Conservation (phyloP, 2,888 invertebrate species). For the Sphinx pinastri region DNA sequence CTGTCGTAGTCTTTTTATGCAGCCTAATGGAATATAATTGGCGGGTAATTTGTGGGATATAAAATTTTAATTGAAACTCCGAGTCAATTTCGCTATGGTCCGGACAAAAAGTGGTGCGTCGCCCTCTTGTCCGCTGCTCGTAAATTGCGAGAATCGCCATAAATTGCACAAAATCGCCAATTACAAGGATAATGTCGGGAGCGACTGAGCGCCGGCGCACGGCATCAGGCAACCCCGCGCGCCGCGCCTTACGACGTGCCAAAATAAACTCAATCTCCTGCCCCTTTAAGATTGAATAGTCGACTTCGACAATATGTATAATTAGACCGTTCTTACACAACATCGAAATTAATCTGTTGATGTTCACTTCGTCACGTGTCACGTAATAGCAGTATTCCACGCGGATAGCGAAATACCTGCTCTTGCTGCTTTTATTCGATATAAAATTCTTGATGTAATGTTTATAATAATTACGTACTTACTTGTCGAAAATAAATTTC, state of each 20-base stretch:
- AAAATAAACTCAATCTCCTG: slow-evolving; percentile 62
- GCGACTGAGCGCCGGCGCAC: slow-evolving; percentile 53
- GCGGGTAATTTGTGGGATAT: slow-evolving; percentile 75
- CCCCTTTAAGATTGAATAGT: slow-evolving; percentile 53
- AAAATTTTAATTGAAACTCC: slow-evolving; percentile 77
- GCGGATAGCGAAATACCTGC: slow-evolving; percentile 44
- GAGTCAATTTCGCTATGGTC: slow-evolving; percentile 63
- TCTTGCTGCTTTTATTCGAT: slow-evolving; percentile 33
- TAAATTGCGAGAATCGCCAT: slow-evolving; percentile 80
- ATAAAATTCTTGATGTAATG: slow-evolving; percentile 12
- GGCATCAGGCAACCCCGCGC: slow-evolving; percentile 39
- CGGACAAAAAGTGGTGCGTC: slow-evolving; percentile 58
- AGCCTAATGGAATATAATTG: slow-evolving; percentile 75
- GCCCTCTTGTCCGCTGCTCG: slow-evolving; percentile 80
- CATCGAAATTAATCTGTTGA: slow-evolving; percentile 53
- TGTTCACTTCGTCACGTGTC: slow-evolving; percentile 52
- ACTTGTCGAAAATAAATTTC: slow-evolving; percentile 13
- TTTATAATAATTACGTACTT: slow-evolving; percentile 19
- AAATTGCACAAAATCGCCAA: slow-evolving; percentile 81
- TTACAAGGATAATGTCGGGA: slow-evolving; percentile 75
- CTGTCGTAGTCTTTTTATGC: slow-evolving; percentile 55
- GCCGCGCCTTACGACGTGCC: slow-evolving; percentile 51
- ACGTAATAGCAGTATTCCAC: slow-evolving; percentile 41
- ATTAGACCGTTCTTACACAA: slow-evolving; percentile 49
- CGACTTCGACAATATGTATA: slow-evolving; percentile 43